Evolutionary conservation across 1,140 invertebrate genomes (phyloP), one percentile per base, ranked within the genome.

Genomic region (Papilio machaon): DNA sequence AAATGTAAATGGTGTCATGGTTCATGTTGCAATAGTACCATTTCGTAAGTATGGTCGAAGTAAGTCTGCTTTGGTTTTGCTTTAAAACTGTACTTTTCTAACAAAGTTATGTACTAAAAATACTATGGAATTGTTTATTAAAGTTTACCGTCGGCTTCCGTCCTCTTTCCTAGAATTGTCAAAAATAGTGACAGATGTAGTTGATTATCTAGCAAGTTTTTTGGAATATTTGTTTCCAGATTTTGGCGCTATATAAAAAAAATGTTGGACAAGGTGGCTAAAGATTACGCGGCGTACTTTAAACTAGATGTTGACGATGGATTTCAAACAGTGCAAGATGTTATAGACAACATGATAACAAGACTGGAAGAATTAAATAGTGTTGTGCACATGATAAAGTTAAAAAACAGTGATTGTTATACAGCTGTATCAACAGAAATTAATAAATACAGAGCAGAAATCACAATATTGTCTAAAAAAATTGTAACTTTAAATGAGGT

Each of bases 341-440:
- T 94, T 70, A 93, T 95, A 60, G 95, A 95, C 81, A 95, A 95
- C 81, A 95, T 95, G 92, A 87, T 95, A 64, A 95, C 95, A 35
- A 90, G 95, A 83, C 85, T 95, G 9, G 95, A 95, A 87, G 95
- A 95, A 86, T 87, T 95, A 78, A 90, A 91, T 9, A 95, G 93
- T 87, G 90, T 95, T 2, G 82, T 95, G 38, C 92, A 95, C 85
- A 94, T 95, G 86, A 89, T 95, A 23, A 91, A 94, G 85, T 79
- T 86, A 78, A 94, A 94, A 80, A 92, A 94, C 58, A 88, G 87
- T 74, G 91, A 95, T 43, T 94, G 92, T 75, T 87, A 86, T 64
- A 84, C 84, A 38, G 83, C 88, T 77, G 90, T 93, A 52, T 83
- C 90, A 60, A 89, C 91, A 79, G 92, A 95, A 80, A 90, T 95